phyloP scores from a whole-genome alignment of 2,113 vertebrate genomes.

The Tichodroma muraria region DNA sequence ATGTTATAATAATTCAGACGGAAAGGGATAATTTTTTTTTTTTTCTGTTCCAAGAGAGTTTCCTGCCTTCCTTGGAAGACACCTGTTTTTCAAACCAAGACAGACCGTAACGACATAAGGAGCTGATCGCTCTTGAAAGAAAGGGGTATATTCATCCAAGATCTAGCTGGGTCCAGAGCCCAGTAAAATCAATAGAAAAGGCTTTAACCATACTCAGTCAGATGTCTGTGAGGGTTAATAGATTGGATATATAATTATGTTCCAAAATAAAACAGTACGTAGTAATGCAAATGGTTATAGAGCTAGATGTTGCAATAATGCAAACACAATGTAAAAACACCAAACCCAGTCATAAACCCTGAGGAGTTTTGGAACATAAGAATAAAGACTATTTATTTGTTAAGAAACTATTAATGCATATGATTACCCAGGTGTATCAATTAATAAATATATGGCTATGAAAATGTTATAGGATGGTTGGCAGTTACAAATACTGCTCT shows the following conservation, averaged over 20 bases:
- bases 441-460: background rate
- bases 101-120: rapidly evolving
- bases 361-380: background rate
- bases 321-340: background rate
- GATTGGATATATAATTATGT: background rate
- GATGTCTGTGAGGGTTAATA: background rate
- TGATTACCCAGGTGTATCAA: background rate
- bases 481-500: background rate
- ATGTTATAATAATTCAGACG: background rate
- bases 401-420: background rate
- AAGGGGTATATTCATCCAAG: background rate
- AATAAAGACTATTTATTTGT: background rate
- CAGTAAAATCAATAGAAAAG: background rate
- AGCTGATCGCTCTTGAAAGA: background rate
- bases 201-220: background rate
- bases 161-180: background rate
- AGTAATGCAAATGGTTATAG: background rate
- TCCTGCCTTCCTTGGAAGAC: background rate
- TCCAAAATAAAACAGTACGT: background rate
- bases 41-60: background rate
- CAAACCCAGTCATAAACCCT: background rate
- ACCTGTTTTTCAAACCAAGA: background rate
- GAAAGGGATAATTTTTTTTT: background rate
- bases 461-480: background rate
- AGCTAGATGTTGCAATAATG: background rate